Percentiles rank a stretch among this genome's conserved stretches.
Evolutionary conservation across 2,888 invertebrate genomes (phyloP).

Genomic region (Tinea trinotella): DNA sequence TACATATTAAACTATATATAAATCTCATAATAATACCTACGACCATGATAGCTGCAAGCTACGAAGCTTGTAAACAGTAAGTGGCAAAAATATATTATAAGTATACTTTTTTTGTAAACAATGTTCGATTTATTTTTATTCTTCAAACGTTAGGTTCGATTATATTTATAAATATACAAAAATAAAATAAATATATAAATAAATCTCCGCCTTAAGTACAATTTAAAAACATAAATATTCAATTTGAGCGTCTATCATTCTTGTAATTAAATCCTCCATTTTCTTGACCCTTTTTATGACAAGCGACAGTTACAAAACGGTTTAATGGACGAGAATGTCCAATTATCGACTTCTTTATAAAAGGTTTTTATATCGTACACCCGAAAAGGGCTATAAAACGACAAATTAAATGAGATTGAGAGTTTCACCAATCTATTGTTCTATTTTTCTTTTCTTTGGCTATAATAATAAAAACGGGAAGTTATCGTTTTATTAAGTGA

Average conservation of each 20-base stretch:
- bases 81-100: too few species aligned
- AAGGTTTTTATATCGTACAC: conserved; percentile 17
- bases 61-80: too few species aligned
- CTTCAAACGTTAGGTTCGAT: too few species aligned
- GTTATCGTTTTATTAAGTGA: too few species aligned
- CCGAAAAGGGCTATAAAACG: conserved; percentile 10
- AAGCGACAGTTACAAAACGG: conserved; percentile 19
- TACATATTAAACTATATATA: too few species aligned
- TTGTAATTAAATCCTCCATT: conserved; percentile 18
- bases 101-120: too few species aligned
- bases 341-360: conserved; percentile 19
- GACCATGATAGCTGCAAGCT: too few species aligned
- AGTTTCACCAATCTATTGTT: conserved; percentile 13
- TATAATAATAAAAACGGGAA: conserved; percentile 3
- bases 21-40: too few species aligned
- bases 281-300: conserved; percentile 19
- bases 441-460: neutral
- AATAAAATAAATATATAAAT: too few species aligned
- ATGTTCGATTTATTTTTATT: too few species aligned
- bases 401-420: conserved; percentile 14
- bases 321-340: conserved; percentile 19
- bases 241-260: conserved; percentile 2
- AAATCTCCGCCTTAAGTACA: too few species aligned
- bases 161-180: too few species aligned
- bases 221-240: neutral